Percentiles rank a stretch among this genome's conserved stretches.
Conservation (phyloP, 1,140 invertebrate species). For the Antheraea pernyi region DNA sequence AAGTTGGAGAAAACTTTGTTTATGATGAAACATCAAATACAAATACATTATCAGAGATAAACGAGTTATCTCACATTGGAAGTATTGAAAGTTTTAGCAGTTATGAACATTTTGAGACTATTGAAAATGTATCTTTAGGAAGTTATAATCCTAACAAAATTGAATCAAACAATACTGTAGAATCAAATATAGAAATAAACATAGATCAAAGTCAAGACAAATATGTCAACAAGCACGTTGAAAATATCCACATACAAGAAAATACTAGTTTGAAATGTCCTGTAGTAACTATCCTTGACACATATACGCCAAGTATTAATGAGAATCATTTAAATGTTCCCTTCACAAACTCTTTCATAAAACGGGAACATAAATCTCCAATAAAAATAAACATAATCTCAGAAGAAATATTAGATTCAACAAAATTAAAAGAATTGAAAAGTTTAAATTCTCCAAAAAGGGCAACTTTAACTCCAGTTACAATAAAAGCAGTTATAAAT, state of each 20-base stretch:
- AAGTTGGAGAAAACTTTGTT: neutral
- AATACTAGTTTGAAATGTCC: neutral
- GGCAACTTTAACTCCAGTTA: conserved; percentile 28
- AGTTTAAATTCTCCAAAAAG: conserved; percentile 15
- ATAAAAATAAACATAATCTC: conserved; percentile 34
- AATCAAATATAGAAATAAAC: neutral
- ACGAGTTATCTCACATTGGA: too few species aligned
- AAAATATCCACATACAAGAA: neutral
- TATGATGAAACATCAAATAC: conserved; percentile 1
- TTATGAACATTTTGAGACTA: too few species aligned
- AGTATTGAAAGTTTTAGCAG: too few species aligned
- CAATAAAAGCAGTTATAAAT: conserved; percentile 30
- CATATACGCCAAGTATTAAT: neutral
- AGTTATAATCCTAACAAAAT: too few species aligned
- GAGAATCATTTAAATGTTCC: neutral
- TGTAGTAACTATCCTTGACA: neutral
- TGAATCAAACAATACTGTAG: neutral
- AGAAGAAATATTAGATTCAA: conserved; percentile 32
- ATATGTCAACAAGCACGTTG: neutral
- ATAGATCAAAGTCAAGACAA: neutral
- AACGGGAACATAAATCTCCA: neutral
- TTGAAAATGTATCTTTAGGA: too few species aligned
- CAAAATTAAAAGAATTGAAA: conserved; percentile 35
- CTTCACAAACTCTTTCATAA: neutral
- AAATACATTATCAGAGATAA: neutral